Base-by-base conservation (phyloP, 1,140 invertebrate species). In the Pachypeltis micranthus region DNA sequence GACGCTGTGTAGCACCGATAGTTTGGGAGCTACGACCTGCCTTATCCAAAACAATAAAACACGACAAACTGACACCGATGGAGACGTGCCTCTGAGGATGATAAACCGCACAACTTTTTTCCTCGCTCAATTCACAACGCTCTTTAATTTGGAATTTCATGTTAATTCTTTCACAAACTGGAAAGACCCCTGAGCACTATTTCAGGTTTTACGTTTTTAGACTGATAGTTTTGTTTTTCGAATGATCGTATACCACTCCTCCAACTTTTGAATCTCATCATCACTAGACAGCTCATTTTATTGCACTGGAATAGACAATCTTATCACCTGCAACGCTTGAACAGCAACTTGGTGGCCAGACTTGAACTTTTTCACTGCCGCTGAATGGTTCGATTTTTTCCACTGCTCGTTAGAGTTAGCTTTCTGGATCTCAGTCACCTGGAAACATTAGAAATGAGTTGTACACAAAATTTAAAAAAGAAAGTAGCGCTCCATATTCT, bases 371-470 rank as follows among this genome's bases (percentile, higher is more conserved):
- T 59, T 27, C 3, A 31, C 26, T 1, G 29, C 7, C 2, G 29
- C 26, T 10, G 29, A 25, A 28, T 19, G n/a, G 4, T 59, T 59
- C 10, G 57, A 14, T 59, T 59, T 59, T n/a, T 59, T 29, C 25
- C 26, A 28, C 14, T 14, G 19, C 24, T 59, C 57, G 24, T 59
- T 59, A 16, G 29, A 29, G n/a, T n/a, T 29, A n/a, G 25, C 12
- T 59, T 59, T 59, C 29, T 31, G 28, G 24, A 59, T 59, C 19
- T 59, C 57, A 29, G 28, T 59, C 14, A 59, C 29, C 57, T 59
- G 29, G n/a, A 59, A 51, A 51, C n/a, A n/a, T n/a, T n/a, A n/a
- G n/a, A n/a, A n/a, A n/a, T n/a, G n/a, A n/a, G n/a, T n/a, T n/a
- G n/a, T n/a, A n/a, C n/a, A n/a, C n/a, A n/a, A n/a, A n/a, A n/a